Percentiles rank a stretch among this genome's conserved stretches.
Conservation (phyloP, 2,113 vertebrate species). For the Neotoma lepida region DNA sequence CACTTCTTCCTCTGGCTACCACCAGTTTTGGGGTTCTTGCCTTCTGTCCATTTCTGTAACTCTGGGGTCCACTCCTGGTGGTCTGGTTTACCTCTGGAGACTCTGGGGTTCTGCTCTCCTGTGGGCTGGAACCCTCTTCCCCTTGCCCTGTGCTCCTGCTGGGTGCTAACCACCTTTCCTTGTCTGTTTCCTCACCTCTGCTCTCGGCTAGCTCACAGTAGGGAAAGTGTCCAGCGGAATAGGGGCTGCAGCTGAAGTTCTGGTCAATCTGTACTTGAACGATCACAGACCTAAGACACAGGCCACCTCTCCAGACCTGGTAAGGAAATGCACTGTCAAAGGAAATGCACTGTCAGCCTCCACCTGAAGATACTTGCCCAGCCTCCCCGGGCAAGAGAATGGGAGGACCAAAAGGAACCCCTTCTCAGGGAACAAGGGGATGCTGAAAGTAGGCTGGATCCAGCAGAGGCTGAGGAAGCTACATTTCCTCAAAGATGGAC, state of each 20-base stretch:
- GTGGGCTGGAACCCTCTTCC: neutral
- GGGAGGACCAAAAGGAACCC: neutral
- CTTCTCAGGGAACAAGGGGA: neutral
- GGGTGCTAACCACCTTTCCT: conserved; percentile 51
- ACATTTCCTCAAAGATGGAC: neutral
- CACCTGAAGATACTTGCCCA: neutral
- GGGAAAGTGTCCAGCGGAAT: conserved; percentile 94
- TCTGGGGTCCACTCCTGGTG: rapidly evolving
- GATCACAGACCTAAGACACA: conserved; percentile 94
- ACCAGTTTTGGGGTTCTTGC: neutral
- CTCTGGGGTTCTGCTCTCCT: neutral
- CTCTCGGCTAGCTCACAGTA: conserved; percentile 91
- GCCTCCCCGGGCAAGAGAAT: neutral
- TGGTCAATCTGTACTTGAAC: conserved; percentile 96
- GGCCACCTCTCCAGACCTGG: conserved; percentile 85
- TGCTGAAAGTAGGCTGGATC: neutral
- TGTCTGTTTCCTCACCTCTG: conserved; percentile 76
- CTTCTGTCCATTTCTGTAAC: neutral
- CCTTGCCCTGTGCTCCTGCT: neutral
- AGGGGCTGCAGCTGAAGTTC: conserved; percentile 94
- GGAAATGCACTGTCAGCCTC: conserved; percentile 68
- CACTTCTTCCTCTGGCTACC: neutral
- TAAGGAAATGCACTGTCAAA: conserved; percentile 89
- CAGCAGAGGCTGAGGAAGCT: neutral
- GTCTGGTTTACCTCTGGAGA: neutral